phyloP scores from a whole-genome alignment of 1,140 invertebrate species.

The Drosophila pandora region DNA sequence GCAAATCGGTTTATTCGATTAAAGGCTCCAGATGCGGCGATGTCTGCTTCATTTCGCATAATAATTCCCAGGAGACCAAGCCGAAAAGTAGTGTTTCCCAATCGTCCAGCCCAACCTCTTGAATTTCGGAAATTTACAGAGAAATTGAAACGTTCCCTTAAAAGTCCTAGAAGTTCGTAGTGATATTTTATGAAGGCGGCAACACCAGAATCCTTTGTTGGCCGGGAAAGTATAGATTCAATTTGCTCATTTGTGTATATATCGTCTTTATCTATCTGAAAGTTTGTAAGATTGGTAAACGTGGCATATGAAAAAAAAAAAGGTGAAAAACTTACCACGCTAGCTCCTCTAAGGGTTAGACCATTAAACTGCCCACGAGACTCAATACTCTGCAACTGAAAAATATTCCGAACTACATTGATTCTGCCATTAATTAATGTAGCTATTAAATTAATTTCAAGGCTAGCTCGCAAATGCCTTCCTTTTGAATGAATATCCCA shows the following conservation, averaged over 20 bases:
- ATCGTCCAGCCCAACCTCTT: conserved; percentile 76
- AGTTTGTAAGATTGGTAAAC: neutral
- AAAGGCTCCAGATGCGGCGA: conserved; percentile 73
- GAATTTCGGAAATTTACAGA: conserved; percentile 74
- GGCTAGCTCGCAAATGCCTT: conserved; percentile 46
- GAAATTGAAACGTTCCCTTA: conserved; percentile 74
- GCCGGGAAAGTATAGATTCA: conserved; percentile 51
- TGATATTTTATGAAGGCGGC: conserved; percentile 78
- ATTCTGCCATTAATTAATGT: conserved; percentile 13
- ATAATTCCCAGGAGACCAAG: conserved; percentile 72
- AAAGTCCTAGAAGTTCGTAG: conserved; percentile 61
- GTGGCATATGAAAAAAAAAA: neutral
- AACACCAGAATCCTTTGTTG: conserved; percentile 65
- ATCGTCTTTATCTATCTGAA: conserved; percentile 72
- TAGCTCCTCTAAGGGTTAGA: conserved; percentile 57
- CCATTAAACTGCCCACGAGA: conserved; percentile 64
- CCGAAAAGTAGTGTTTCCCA: conserved; percentile 68
- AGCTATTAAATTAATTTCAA: conserved; percentile 59
- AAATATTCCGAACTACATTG: conserved; percentile 40
- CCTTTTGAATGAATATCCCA: conserved; percentile 78
- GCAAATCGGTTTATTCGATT: conserved; percentile 74
- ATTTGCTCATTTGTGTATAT: conserved; percentile 68
- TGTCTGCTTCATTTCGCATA: conserved; percentile 74
- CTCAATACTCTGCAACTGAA: conserved; percentile 57
- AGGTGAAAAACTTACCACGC: conserved; percentile 60